Conservation (phyloP, 2,113 vertebrate species). For the Eolophus roseicapilla region DNA sequence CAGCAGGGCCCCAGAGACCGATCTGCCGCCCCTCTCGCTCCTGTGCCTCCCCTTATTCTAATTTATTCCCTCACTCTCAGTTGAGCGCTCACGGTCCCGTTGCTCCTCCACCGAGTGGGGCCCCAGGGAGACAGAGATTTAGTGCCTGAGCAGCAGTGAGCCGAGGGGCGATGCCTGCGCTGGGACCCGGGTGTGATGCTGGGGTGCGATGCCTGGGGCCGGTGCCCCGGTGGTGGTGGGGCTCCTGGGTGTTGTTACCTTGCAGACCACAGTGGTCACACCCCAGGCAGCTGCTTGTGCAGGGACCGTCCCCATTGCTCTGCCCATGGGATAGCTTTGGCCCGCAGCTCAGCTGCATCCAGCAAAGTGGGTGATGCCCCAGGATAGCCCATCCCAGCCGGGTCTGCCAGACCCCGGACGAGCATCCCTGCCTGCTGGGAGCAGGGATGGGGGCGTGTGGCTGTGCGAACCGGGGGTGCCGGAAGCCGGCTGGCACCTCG, state of each 20-base stretch:
- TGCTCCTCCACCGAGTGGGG: neutral
- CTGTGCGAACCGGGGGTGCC: neutral
- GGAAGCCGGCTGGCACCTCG: neutral
- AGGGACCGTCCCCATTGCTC: neutral
- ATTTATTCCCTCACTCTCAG: neutral
- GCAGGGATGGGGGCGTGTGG: fast-evolving
- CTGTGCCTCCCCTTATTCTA: neutral
- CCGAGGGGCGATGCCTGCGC: neutral
- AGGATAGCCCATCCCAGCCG: neutral
- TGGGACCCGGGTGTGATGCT: neutral
- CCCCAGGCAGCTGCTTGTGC: neutral
- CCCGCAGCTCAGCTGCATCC: neutral
- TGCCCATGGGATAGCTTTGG: fast-evolving
- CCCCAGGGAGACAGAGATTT: neutral
- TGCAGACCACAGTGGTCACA: fast-evolving
- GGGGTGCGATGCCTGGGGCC: fast-evolving
- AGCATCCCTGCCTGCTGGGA: neutral
- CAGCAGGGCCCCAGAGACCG: neutral
- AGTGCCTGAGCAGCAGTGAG: neutral
- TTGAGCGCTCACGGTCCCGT: neutral
- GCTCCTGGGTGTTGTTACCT: neutral
- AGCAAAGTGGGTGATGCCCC: fast-evolving
- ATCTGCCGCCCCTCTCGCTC: neutral
- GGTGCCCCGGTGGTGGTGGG: fast-evolving
- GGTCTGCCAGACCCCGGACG: fast-evolving